Evolutionary conservation across 2,113 vertebrate genomes (phyloP).

Genomic region (Albula glossodonta): DNA sequence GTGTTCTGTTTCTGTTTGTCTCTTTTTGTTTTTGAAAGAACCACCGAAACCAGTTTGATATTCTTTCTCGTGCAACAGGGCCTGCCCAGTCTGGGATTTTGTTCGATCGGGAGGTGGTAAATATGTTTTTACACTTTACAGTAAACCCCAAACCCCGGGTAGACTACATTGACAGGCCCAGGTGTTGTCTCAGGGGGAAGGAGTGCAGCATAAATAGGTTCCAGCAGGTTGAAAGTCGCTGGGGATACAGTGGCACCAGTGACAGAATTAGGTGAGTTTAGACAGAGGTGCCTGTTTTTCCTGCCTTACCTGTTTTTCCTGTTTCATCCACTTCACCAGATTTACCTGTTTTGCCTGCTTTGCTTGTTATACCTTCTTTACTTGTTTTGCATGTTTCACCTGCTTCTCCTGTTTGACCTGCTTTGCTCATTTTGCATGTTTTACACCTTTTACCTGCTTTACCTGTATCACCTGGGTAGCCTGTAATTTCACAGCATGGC

Average conservation of each 20-base stretch:
- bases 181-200: constrained; percentile 90
- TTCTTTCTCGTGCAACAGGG: constrained; percentile 77
- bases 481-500: no score
- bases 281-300: background rate
- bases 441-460: no score
- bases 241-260: constrained; percentile 94
- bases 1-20: background rate
- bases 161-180: constrained; percentile 88
- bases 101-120: constrained; percentile 91
- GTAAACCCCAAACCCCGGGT: constrained; percentile 94
- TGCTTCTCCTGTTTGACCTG: no score
- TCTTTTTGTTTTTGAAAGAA: constrained; percentile 30
- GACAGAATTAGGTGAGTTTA: constrained; percentile 85
- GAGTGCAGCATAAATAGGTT: constrained; percentile 90
- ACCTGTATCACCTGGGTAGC: no score
- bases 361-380: background rate
- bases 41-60: constrained; percentile 68
- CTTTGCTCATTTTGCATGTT: no score
- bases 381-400: background rate
- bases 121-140: constrained; percentile 94
- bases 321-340: background rate
- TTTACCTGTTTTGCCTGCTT: background rate
- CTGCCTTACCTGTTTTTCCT: background rate
- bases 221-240: constrained; percentile 93
- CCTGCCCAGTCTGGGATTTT: constrained; percentile 93